Evolutionary conservation across 2,888 invertebrate species (phyloP).

Genomic region (Dorcus hopei): DNA sequence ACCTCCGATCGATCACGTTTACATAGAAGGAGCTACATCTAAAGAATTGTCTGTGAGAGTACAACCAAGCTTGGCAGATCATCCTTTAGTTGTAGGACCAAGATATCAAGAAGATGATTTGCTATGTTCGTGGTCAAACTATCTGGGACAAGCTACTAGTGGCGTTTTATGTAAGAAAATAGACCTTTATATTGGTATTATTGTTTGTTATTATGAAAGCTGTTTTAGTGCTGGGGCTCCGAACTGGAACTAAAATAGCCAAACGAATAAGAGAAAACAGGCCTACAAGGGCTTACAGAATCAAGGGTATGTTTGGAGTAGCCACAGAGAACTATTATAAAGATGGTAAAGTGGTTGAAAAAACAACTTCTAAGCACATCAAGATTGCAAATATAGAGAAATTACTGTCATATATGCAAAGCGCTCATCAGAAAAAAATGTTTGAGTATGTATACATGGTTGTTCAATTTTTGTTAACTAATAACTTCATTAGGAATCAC

Average conservation of each 20-base stretch:
- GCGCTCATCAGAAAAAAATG: conserved; percentile 83
- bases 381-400: conserved; percentile 66
- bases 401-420: conserved; percentile 75
- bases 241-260: conserved; percentile 60
- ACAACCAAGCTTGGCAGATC: conserved; percentile 68
- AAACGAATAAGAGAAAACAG: conserved; percentile 58
- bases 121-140: conserved; percentile 57
- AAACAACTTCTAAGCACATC: conserved; percentile 69
- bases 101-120: conserved; percentile 70
- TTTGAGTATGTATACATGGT: conserved; percentile 63
- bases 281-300: conserved; percentile 67
- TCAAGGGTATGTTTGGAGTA: conserved; percentile 72
- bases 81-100: conserved; percentile 72
- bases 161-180: conserved; percentile 65
- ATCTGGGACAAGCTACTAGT: conserved; percentile 63
- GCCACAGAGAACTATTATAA: conserved; percentile 72
- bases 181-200: conserved; percentile 22
- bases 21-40: conserved; percentile 64
- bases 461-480: not conserved
- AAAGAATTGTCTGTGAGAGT: conserved; percentile 57
- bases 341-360: conserved; percentile 69
- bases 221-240: conserved; percentile 69
- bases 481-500: too few relatives aligned
- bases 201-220: not conserved
- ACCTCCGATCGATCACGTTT: conserved; percentile 57